Conservation (phyloP, 1,140 invertebrate genomes). For the Aphis craccivora region DNA sequence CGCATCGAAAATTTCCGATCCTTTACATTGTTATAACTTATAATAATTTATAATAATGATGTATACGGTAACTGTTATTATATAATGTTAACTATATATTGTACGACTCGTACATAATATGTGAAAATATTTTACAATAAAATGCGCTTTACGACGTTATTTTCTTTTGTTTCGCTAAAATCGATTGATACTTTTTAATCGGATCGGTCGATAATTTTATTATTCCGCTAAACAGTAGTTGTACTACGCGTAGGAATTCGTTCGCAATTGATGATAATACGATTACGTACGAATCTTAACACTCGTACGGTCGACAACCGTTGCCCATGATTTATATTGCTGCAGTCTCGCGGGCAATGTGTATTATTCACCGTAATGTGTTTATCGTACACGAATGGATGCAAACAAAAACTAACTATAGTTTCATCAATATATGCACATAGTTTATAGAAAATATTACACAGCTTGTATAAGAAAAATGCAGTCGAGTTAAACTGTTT, state of each 20-base stretch:
- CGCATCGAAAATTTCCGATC: background rate
- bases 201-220: background rate
- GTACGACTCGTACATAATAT: background rate
- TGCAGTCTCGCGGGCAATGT: background rate
- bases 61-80: background rate
- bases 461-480: background rate
- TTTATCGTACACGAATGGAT: background rate
- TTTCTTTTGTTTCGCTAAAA: background rate
- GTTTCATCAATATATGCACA: background rate
- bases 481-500: background rate
- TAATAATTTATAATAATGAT: background rate
- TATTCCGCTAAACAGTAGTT: background rate
- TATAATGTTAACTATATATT: background rate
- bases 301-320: background rate
- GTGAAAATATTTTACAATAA: background rate
- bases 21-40: background rate
- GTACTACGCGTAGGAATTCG: background rate
- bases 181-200: background rate
- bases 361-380: background rate
- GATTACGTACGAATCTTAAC: background rate
- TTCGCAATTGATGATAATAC: background rate
- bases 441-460: background rate
- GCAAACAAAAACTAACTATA: background rate
- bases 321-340: background rate
- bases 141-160: background rate